phyloP scores from a whole-genome alignment of 2,888 invertebrate species.

The Rhopalosiphum nymphaeae region DNA sequence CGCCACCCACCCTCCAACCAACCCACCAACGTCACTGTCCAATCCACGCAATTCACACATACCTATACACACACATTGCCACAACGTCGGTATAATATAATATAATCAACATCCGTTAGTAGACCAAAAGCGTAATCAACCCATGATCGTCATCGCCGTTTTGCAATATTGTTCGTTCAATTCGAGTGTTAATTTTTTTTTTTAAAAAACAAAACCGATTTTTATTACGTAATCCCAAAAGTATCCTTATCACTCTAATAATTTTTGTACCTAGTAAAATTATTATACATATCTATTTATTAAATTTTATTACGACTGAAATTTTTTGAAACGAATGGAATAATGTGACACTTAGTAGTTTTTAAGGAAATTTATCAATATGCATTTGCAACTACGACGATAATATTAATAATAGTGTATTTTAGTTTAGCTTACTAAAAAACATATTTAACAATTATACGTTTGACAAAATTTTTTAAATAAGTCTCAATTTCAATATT shows the following conservation, averaged over 20 bases:
- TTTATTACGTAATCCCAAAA: neutral
- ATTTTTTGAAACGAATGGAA: neutral
- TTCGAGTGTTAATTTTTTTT: neutral
- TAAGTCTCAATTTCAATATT: neutral
- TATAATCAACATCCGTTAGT: neutral
- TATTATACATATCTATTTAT: too few relatives aligned
- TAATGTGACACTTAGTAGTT: neutral
- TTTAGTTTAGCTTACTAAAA: neutral
- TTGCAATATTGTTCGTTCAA: neutral
- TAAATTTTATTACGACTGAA: neutral
- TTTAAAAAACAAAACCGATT: neutral
- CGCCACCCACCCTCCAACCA: neutral
- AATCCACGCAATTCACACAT: neutral
- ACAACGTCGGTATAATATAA: neutral
- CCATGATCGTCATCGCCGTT: neutral
- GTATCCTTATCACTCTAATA: neutral
- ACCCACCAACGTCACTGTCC: neutral
- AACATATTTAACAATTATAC: neutral
- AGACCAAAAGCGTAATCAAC: neutral
- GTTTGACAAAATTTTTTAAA: neutral
- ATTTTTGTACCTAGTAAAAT: neutral
- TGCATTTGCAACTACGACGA: too few relatives aligned
- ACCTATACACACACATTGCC: neutral
- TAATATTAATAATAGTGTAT: too few relatives aligned
- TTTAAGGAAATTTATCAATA: too few relatives aligned